A percentile compares a stretch with the other conserved stretches of the same genome.
phyloP scores from a whole-genome alignment of 2,888 invertebrate species.

The Amphipyra tragopoginis region DNA sequence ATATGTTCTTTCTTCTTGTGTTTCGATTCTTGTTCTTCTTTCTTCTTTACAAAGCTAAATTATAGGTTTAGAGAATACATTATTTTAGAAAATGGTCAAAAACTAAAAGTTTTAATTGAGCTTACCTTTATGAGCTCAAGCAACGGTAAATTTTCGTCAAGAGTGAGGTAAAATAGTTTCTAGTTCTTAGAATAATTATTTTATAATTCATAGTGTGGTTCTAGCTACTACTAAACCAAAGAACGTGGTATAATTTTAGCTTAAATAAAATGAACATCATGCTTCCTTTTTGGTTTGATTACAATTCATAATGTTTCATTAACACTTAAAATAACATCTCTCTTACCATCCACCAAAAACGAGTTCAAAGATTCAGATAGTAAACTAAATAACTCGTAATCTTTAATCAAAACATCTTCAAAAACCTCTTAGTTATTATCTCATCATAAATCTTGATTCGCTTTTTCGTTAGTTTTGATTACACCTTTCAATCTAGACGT shows the following conservation, averaged over 20 bases:
- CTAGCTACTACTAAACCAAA: no score
- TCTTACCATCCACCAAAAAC: conserved; percentile 3
- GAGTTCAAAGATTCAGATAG: conserved; percentile 22
- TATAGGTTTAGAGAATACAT: neutral
- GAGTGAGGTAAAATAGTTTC: no score
- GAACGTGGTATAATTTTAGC: no score
- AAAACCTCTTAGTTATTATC: conserved; percentile 44
- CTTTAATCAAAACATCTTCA: conserved; percentile 42
- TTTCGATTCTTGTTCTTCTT: conserved; percentile 26
- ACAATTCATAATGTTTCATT: neutral
- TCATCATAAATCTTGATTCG: conserved; percentile 41
- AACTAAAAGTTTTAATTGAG: no score
- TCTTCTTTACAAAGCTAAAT: conserved; percentile 21
- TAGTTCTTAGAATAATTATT: no score
- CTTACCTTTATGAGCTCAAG: neutral
- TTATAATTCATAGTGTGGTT: no score
- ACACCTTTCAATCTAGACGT: conserved; percentile 27
- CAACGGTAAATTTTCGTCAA: no score
- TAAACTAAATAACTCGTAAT: conserved; percentile 34
- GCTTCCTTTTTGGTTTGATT: neutral
- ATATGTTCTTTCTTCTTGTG: conserved; percentile 13
- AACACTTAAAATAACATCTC: conserved; percentile 1
- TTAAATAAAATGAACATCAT: neutral
- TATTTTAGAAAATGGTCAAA: neutral
- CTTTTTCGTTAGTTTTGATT: conserved; percentile 45